phyloP scores from a whole-genome alignment of 2,797 vertebrate genomes.

The Capromys pilorides region DNA sequence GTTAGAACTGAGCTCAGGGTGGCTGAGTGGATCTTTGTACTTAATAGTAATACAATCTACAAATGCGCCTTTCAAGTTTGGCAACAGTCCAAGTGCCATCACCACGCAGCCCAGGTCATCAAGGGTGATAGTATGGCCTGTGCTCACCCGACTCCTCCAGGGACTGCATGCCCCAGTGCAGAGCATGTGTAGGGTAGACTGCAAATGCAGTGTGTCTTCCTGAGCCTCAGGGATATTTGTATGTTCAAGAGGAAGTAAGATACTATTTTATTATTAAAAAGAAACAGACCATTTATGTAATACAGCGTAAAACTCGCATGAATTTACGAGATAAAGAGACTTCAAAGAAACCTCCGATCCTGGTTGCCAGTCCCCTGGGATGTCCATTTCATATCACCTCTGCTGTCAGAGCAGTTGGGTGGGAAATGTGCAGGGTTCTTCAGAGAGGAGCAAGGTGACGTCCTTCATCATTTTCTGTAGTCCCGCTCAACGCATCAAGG shows the following conservation, averaged over 20 bases:
- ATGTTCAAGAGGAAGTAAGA: background rate
- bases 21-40: background rate
- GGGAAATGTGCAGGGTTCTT: background rate
- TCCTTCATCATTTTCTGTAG: background rate
- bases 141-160: background rate
- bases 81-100: background rate
- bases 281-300: background rate
- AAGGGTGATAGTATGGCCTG: background rate
- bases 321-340: slow-evolving; percentile 37
- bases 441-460: background rate
- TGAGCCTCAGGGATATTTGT: background rate
- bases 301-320: background rate
- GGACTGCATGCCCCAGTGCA: background rate
- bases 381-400: background rate
- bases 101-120: background rate
- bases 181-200: fast-evolving
- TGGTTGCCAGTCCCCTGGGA: background rate
- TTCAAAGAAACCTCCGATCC: slow-evolving; percentile 35
- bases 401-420: background rate
- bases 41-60: background rate
- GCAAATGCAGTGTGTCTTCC: background rate
- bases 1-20: background rate
- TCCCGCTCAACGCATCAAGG: background rate
- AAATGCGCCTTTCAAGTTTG: background rate
- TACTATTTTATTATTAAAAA: slow-evolving; percentile 35